phyloP scores from a whole-genome alignment of 2,113 vertebrate species.

The Caranx melampygus region DNA sequence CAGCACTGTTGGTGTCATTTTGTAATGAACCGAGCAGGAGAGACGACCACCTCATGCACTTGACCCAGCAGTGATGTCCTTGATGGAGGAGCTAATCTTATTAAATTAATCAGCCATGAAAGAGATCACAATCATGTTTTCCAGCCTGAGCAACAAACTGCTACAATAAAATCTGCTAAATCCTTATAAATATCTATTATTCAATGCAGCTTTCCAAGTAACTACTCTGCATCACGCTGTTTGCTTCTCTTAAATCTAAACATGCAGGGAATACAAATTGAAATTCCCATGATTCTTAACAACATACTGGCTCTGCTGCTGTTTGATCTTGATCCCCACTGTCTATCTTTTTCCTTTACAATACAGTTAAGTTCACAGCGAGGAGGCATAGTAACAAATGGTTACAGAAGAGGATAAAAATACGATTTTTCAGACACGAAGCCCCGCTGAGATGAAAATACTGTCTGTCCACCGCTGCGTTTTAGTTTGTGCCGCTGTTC shows the following conservation, averaged over 20 bases:
- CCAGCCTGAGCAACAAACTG: neutral
- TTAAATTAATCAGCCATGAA: neutral
- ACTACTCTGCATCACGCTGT: neutral
- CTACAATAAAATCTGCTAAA: neutral
- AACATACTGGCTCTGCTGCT: neutral
- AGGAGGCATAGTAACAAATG: neutral
- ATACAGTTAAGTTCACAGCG: neutral
- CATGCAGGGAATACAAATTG: neutral
- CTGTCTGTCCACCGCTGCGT: neutral
- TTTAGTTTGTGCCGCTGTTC: neutral
- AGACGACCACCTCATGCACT: neutral
- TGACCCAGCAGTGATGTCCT: slow-evolving; percentile 3
- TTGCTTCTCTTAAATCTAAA: neutral
- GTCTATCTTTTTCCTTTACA: neutral
- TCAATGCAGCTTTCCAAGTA: neutral
- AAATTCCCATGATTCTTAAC: neutral
- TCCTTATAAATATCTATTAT: neutral
- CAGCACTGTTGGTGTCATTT: neutral
- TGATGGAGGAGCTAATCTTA: neutral
- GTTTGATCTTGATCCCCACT: neutral
- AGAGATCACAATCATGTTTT: neutral
- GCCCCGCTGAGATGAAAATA: neutral
- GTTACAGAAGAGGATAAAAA: slow-evolving; percentile 2
- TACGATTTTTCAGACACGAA: neutral
- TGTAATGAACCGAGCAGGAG: neutral